Base-by-base conservation (phyloP, 2,888 invertebrate species). In the Tipula helvola region DNA sequence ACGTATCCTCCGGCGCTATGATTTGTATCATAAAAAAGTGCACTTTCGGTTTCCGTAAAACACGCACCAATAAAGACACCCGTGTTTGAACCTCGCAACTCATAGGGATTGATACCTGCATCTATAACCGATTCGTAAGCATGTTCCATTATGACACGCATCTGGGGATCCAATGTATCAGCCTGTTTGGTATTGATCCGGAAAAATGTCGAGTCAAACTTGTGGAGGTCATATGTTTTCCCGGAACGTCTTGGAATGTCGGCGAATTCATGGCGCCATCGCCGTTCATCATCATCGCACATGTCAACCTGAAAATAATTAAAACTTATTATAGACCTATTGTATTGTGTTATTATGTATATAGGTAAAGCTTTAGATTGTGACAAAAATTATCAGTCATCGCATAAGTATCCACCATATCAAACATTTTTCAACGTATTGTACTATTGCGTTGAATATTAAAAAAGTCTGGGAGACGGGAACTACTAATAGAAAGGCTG, bases 81-180 rank as follows among this genome's bases (percentile, higher is more conserved):
- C 0, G 95, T 95, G 88, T 93, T 94, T 0, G 93, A 92, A 0
- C 96, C 96, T 42, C 94, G 92, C 10, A 96, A 89, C 2, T 91
- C 91, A 85, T 93, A 92, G 10, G 96, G 96, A 90, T 95, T 95
- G 16, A 94, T 88, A 90, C 94, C 94, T 88, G 96, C 94, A 92
- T 97, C 96, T 87, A 96, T 93, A 18, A 96, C 93, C 87, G 95
- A 95, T 90, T 96, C 97, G 89, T 95, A 96, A 0, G 96, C 94
- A 87, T 94, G 94, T 90, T 96, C 97, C 88, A 97, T 92, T 86
- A 97, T 91, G 87, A 96, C 93, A 88, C 97, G 93, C 88, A 96
- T 94, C 93, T 96, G 95, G 0, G 96, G 96, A 90, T 96, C 95
- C 93, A 96, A 94, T 86, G 94, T 94, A 89, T 95, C 94, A 0